A percentile compares a stretch with the other conserved stretches of the same genome.
These are phyloP conservation scores for Loriculus beryllinus DNA, from an alignment of 2,797 vertebrate genomes.

Conservation along the genomic window DNA sequence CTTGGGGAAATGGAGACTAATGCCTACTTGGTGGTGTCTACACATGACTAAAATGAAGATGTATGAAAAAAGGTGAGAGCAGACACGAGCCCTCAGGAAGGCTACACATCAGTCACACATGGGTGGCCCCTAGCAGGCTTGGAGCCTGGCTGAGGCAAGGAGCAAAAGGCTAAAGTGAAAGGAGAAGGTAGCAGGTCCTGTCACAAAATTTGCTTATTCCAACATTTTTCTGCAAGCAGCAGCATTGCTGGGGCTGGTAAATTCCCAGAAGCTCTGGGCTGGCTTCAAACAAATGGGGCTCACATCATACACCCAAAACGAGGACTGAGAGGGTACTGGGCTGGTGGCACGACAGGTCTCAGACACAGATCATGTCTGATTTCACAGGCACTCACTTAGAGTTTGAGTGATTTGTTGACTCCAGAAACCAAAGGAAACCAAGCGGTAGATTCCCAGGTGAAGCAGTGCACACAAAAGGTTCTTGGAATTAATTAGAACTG, in stretches of 20 bases:
- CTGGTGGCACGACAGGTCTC: neutral
- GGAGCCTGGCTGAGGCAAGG: neutral
- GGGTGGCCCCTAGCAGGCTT: neutral
- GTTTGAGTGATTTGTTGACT: neutral
- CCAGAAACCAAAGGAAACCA: neutral
- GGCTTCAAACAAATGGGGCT: neutral
- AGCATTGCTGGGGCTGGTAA: neutral
- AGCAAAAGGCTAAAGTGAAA: neutral
- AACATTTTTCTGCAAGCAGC: neutral
- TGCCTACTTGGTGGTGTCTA: neutral
- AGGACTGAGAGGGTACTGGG: neutral
- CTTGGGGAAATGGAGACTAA: neutral
- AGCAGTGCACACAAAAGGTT: slow-evolving; percentile 12
- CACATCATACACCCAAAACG: rapidly evolving
- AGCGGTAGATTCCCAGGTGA: neutral
- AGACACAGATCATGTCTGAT: neutral
- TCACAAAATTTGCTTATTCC: neutral
- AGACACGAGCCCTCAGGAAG: neutral
- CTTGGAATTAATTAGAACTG: slow-evolving; percentile 45
- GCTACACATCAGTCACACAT: neutral
- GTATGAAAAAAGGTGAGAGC: neutral
- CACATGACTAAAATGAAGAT: neutral
- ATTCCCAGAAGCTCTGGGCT: neutral
- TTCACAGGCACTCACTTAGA: neutral
- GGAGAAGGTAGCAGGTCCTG: neutral